Base-by-base conservation (phyloP, 2,888 invertebrate species). In the Malthinus flaveolus region DNA sequence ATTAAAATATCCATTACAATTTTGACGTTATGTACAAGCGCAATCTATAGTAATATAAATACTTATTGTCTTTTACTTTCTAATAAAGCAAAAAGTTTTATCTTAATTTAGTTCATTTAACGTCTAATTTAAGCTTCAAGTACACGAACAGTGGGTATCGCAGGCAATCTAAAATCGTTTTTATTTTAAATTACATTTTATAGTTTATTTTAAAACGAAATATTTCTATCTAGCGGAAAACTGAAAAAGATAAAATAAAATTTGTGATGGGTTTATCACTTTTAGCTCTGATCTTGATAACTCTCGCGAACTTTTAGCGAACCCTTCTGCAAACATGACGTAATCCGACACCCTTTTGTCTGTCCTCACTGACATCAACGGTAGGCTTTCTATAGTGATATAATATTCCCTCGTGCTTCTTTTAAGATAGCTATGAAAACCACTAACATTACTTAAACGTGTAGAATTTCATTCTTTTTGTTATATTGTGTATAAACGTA, bases 301-400 rank as follows among this genome's bases (percentile, higher is more conserved):
- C 53, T 54, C 42, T 49, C 54, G 15, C 45, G 33, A 54, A 44
- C 49, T 45, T 49, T 53, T 36, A 32, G 56, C 32, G 23, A 48
- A 49, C 53, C 54, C 53, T 49, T 59, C 49, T 45, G 54, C 52
- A 59, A 54, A 53, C 49, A 59, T 42, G 39, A 35, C 35, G 60
- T 56, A 60, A 60, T 52, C 60, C 52, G 55, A 60, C 51, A 56
- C 49, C 46, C 60, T 49, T 60, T 60, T 60, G 56, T 60, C 60
- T 56, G 45, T 54, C 49, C 47, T 48, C 44, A 35, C 50, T 44
- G 39, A 39, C 45, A 59, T 56, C 58, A 53, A 44, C 11, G 49
- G 31, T 34, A n/a, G 32, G 48, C 53, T 53, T 53, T 53, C 49
- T 53, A 36, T 15, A 44, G 13, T 15, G 45, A 49, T 45, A 34